These are phyloP conservation scores for Passerina amoena DNA, from an alignment of 2,113 vertebrate species.

Conservation along the genomic window DNA sequence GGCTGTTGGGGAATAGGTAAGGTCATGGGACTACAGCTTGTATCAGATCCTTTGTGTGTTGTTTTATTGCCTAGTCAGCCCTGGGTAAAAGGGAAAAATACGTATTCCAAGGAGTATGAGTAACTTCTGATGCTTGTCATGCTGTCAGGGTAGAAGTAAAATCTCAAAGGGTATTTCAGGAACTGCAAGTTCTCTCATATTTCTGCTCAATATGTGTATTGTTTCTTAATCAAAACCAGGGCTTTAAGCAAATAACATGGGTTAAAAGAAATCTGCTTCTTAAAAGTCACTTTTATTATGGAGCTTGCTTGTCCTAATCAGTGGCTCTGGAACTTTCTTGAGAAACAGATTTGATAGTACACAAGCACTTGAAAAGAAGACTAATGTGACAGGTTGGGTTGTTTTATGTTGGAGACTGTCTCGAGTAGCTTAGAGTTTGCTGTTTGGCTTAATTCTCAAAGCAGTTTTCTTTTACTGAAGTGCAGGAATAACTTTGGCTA, in stretches of 20 bases:
- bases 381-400: background rate
- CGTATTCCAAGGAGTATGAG: background rate
- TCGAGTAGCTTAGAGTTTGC: background rate
- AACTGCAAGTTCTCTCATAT: background rate
- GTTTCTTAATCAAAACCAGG: slow-evolving; percentile 36
- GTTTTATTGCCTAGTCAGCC: background rate
- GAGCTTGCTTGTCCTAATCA: background rate
- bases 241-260: background rate
- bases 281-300: slow-evolving; percentile 6
- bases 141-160: slow-evolving; percentile 18
- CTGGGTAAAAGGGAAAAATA: background rate
- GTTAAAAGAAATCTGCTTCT: slow-evolving; percentile 1
- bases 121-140: slow-evolving; percentile 9
- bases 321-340: background rate
- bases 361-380: background rate
- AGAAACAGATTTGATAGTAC: background rate
- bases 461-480: slow-evolving; percentile 32
- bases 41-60: background rate
- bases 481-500: slow-evolving; percentile 1
- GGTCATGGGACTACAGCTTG: background rate
- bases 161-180: slow-evolving; percentile 13
- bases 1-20: background rate
- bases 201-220: slow-evolving; percentile 40
- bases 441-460: slow-evolving; percentile 53
- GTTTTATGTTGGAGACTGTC: background rate